phyloP scores from a whole-genome alignment of 2,888 invertebrate species.

The Allygus modestus region DNA sequence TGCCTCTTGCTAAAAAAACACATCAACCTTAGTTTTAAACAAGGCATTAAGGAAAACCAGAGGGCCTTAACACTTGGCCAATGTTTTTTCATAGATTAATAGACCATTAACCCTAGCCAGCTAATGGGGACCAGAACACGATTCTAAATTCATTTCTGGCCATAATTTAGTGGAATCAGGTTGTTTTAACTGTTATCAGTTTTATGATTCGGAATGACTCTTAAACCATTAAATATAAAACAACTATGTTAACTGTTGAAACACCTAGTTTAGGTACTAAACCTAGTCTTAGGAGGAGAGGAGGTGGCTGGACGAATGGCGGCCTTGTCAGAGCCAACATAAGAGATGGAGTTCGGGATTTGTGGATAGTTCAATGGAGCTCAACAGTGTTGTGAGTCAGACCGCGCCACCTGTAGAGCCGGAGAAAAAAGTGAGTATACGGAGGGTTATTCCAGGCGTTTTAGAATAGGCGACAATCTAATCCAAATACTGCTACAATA shows the following conservation, averaged over 20 bases:
- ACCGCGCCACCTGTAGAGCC: neutral
- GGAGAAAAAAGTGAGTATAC: neutral
- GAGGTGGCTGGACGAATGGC: neutral
- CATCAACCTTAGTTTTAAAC: too few relatives aligned
- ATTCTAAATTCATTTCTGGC: neutral
- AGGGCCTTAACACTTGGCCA: too few relatives aligned
- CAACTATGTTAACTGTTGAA: neutral
- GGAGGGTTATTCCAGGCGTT: neutral
- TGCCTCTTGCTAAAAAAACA: too few relatives aligned
- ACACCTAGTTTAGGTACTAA: neutral
- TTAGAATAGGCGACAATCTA: too few relatives aligned
- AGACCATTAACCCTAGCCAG: neutral
- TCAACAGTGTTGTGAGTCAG: neutral
- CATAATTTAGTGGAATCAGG: neutral
- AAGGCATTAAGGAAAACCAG: too few relatives aligned
- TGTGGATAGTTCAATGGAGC: neutral
- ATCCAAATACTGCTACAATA: too few relatives aligned
- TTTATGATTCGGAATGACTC: neutral
- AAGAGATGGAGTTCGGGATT: neutral
- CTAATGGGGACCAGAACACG: neutral
- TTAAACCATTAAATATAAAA: neutral
- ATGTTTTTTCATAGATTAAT: neutral
- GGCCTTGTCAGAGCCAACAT: neutral
- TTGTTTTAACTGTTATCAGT: neutral
- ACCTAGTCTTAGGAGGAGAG: neutral